Base-by-base conservation (phyloP, 2,888 invertebrate species). In the Rhingia campestris region DNA sequence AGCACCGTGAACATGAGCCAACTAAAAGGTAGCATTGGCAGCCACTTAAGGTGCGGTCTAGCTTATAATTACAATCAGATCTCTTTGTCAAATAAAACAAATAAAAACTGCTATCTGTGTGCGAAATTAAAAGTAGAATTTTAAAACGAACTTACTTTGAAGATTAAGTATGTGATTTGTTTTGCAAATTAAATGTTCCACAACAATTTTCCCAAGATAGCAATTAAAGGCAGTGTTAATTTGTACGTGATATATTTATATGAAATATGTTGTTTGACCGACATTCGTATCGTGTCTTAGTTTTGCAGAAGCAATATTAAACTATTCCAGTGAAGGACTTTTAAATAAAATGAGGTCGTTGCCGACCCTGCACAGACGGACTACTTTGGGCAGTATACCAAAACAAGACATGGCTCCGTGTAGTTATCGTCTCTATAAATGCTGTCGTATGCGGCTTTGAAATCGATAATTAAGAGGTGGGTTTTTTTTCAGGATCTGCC, bases 41-140 rank as follows among this genome's bases (percentile, higher is more conserved):
- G 67, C 53, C 53, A 64, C 45, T 49, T 64, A 43, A 72, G 81
- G 81, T 81, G 81, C 45, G 72, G 76, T 61, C 53, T 30, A 30
- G 33, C 22, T 39, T 69, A 41, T 72, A 45, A 58, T 69, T 59
- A 61, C 39, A 41, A 30, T 35, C 12, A 73, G 45, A 61, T 76
- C 49, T 58, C 59, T 61, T 59, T 32, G 35, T 70, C 64, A 63
- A 63, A 22, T 22, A 22, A 22, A 22, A 22, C 22, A 22, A 22
- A 22, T 22, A 22, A 22, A 22, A 69, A 69, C 61, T 80, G 69
- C 70, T 69, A 75, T 75, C 69, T 64, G 56, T 35, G 10, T 66
- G 41, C 45, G 61, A 61, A 59, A 53, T 33, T n/a, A 10, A 30
- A 61, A 53, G 45, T 10, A 53, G 54, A 22, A 72, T 41, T 70